Evolutionary conservation across 2,888 invertebrate genomes (phyloP), one percentile per base, ranked within the genome.

Genomic region (Drosophila yooni): DNA sequence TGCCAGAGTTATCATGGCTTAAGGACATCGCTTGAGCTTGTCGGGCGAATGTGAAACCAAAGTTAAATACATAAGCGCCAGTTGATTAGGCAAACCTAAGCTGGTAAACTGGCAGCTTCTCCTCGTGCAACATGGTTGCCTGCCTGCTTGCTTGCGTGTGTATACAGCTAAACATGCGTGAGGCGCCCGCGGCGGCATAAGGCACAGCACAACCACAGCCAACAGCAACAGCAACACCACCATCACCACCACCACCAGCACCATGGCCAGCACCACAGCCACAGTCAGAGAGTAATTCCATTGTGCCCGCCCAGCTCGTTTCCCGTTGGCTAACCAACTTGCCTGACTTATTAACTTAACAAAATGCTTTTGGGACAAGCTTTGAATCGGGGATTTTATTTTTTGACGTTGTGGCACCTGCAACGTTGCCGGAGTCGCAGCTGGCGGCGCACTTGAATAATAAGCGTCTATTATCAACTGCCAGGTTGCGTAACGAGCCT

Each of bases 21-120:
- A 43, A 74, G 60, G 67, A 58, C 65, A 82, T 74, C 63, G 60
- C 58, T 76, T 64, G 65, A 54, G 82, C 60, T 57, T 60, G 68
- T 50, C 51, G 52, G 70, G 75, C 59, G 60, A 79, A 83, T 87
- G 79, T 69, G 88, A 79, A 76, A 83, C 85, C 83, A 85, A 85
- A 83, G 83, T 79, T 88, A 83, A 88, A 82, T 82, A 85, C 85
- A 88, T 88, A 88, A 84, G 81, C 89, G 83, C 38, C 86, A 88
- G 86, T 86, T 84, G 86, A 88, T 88, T 88, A 83, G 88, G 87
- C 77, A 27, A 33, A 50, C 59, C 59, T 51, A 27, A 53, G 21
- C 21, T n/a, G 31, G 31, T 34, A 34, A 25, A 51, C 33, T 50
- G 43, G 31, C 53, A 67, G 46, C 53, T 25, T 31, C 13, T 50